Conservation (phyloP, 2,888 invertebrate genomes). For the Pristionchus japonicus region DNA sequence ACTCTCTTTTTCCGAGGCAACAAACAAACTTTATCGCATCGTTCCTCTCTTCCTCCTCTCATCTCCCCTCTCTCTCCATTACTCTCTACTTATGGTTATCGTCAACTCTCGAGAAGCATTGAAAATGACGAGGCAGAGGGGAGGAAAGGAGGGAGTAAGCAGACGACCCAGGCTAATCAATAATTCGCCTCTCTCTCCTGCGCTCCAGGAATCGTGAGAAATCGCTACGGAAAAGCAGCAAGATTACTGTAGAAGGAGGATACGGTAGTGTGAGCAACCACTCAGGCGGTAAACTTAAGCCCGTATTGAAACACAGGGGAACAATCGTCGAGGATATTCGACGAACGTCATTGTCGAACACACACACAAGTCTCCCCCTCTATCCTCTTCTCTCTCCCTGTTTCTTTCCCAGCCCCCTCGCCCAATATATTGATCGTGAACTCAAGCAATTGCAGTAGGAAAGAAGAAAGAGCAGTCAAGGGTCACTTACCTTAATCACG, state of each 20-base stretch:
- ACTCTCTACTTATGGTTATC: slow-evolving; percentile 24
- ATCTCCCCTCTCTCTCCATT: not conserved
- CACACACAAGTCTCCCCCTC: slow-evolving; percentile 28
- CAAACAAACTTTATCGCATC: slow-evolving; percentile 3
- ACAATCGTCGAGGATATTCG: no score
- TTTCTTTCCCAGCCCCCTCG: not conserved
- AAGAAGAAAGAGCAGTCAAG: not conserved
- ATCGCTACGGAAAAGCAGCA: no score
- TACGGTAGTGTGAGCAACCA: no score
- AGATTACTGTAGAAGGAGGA: no score
- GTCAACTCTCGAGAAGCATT: slow-evolving; percentile 7
- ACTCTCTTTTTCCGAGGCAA: not conserved
- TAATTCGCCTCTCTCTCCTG: not conserved
- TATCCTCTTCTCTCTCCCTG: slow-evolving; percentile 16
- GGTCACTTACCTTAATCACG: slow-evolving; percentile 4
- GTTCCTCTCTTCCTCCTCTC: not conserved
- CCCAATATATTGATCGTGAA: slow-evolving; percentile 22
- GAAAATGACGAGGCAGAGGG: not conserved
- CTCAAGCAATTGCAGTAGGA: not conserved
- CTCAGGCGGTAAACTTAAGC: no score
- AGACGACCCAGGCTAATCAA: slow-evolving; percentile 28
- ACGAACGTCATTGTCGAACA: slow-evolving; percentile 40
- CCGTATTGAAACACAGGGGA: no score
- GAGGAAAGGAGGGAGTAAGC: not conserved
- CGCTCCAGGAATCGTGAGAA: not conserved